These are phyloP conservation scores for Caenorhabditis zanzibari DNA, from an alignment of 2,888 invertebrate genomes.

Conservation along the genomic window DNA sequence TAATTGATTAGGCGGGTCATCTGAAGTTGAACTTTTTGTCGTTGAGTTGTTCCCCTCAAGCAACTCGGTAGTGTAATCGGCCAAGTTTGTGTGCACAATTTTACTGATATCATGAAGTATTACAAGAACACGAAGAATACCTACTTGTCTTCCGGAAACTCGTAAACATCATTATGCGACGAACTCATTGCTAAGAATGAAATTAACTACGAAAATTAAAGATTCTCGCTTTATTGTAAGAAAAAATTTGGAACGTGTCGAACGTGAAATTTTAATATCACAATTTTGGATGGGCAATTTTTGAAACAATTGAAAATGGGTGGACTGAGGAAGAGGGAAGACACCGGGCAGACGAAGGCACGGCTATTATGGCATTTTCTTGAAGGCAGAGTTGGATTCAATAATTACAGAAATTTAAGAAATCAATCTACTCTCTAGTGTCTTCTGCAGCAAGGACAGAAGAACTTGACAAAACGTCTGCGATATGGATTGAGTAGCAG, in stretches of 20 bases:
- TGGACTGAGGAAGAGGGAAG: constrained; percentile 13
- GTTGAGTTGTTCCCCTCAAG: constrained; percentile 22
- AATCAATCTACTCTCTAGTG: constrained; percentile 16
- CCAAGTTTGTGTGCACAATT: constrained; percentile 43
- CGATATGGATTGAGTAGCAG: constrained; percentile 62
- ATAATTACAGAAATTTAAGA: constrained; percentile 51
- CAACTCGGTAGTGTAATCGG: constrained; percentile 43
- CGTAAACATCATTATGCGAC: constrained; percentile 45
- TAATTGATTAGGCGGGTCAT: constrained; percentile 34
- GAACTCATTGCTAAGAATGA: constrained; percentile 37
- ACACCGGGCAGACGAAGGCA: constrained; percentile 54
- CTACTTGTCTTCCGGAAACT: constrained; percentile 65
- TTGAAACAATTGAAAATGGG: neutral
- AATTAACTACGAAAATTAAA: neutral
- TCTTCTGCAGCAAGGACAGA: constrained; percentile 65
- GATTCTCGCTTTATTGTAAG: neutral
- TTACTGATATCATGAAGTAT: constrained; percentile 15
- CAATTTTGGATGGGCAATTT: constrained; percentile 21
- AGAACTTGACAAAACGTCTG: constrained; percentile 59
- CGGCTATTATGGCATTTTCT: constrained; percentile 47
- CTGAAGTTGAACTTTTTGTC: constrained; percentile 18
- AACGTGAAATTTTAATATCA: constrained; percentile 49
- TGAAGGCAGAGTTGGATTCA: constrained; percentile 5
- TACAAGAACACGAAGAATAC: neutral
- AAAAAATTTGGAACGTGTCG: constrained; percentile 37